Conservation (phyloP, 2,113 vertebrate genomes). For the Muntiacus reevesi region DNA sequence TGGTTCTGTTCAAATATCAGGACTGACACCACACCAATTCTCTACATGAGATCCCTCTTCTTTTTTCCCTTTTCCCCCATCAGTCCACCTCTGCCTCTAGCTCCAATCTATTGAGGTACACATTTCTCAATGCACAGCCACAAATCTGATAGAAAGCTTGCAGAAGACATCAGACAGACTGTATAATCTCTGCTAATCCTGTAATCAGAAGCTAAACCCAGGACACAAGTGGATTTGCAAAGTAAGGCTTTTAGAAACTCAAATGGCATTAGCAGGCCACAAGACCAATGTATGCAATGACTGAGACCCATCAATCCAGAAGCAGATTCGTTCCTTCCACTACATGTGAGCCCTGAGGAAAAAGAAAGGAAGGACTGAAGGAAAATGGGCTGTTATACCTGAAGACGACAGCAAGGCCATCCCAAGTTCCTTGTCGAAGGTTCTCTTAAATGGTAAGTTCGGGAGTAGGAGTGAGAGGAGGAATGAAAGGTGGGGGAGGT, state of each 20-base stretch:
- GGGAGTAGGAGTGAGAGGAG: neutral
- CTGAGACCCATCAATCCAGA: neutral
- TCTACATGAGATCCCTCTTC: neutral
- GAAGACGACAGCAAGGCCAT: neutral
- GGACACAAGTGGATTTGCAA: constrained; percentile 71
- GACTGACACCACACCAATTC: neutral
- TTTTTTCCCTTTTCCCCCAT: neutral
- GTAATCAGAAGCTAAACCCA: constrained; percentile 58
- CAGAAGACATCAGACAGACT: constrained; percentile 47
- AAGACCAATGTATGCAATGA: constrained; percentile 22
- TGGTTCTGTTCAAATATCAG: neutral
- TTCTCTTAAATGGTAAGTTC: neutral
- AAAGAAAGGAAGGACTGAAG: neutral
- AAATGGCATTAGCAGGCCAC: constrained; percentile 53
- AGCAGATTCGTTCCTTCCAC: neutral
- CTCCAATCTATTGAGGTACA: neutral
- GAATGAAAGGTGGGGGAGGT: neutral
- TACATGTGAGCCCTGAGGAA: neutral
- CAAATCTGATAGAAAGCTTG: constrained; percentile 49
- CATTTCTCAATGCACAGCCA: constrained; percentile 29
- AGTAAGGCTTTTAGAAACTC: constrained; percentile 64
- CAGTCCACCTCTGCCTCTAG: neutral
- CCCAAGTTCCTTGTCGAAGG: neutral
- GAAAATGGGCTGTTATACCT: neutral
- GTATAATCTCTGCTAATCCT: constrained; percentile 70